phyloP scores from a whole-genome alignment of 1,140 invertebrate species.

The Brachionus calyciflorus region DNA sequence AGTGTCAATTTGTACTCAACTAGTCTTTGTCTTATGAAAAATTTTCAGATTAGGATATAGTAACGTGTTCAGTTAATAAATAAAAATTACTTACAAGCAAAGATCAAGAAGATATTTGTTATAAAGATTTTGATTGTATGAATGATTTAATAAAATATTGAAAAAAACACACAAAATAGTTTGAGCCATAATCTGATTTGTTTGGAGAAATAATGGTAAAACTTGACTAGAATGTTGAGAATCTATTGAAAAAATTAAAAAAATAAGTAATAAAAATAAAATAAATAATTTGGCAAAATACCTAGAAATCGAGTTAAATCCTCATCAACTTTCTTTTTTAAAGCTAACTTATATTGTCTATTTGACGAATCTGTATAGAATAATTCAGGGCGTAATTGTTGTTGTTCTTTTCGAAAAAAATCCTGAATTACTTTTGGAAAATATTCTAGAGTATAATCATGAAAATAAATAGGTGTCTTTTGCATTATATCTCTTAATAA shows the following conservation, averaged over 20 bases:
- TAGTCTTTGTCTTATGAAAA: too few relatives aligned
- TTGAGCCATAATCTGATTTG: not conserved
- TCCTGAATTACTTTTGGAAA: slow-evolving; percentile 39
- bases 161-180: slow-evolving; percentile 8
- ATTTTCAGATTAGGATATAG: too few relatives aligned
- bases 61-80: not conserved
- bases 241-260: not conserved
- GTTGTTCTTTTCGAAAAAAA: slow-evolving; percentile 29
- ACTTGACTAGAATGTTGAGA: too few relatives aligned
- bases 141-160: slow-evolving; percentile 23
- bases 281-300: not conserved
- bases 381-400: not conserved
- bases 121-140: slow-evolving; percentile 7
- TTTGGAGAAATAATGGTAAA: too few relatives aligned
- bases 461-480: slow-evolving; percentile 39
- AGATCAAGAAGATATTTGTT: not conserved
- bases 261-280: not conserved
- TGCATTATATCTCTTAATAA: slow-evolving; percentile 6
- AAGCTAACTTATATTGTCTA: slow-evolving; percentile 20
- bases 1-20: too few relatives aligned
- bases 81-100: not conserved
- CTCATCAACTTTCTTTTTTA: slow-evolving; percentile 45
- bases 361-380: slow-evolving; percentile 37
- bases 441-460: slow-evolving; percentile 1
- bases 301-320: slow-evolving; percentile 20